phyloP scores from a whole-genome alignment of 2,113 vertebrate genomes.

The Pseudois nayaur region DNA sequence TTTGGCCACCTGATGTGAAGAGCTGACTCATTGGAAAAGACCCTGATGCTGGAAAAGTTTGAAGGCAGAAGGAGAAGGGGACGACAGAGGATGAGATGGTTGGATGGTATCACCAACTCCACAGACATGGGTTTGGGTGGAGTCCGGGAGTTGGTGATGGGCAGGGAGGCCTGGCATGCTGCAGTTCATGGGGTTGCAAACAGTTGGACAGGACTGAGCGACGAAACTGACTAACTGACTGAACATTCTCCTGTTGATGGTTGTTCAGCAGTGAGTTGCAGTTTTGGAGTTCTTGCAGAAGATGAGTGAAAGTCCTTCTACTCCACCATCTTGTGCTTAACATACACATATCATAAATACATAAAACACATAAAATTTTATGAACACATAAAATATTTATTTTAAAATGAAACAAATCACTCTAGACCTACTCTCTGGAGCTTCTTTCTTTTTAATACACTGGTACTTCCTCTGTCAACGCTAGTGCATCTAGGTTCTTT shows the following conservation, averaged over 20 bases:
- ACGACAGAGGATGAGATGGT: no score
- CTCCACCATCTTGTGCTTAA: not conserved
- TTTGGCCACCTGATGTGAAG: no score
- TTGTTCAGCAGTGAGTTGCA: not conserved
- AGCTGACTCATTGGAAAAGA: no score
- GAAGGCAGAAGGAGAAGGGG: no score
- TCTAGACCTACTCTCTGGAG: not conserved
- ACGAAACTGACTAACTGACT: no score
- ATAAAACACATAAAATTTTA: not conserved
- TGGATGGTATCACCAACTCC: no score
- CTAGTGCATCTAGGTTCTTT: not conserved
- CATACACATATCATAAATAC: not conserved
- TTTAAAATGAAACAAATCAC: not conserved
- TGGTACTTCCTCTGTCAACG: not conserved
- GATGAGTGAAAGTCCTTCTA: not conserved
- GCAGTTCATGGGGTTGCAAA: no score
- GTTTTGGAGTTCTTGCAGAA: not conserved
- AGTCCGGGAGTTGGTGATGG: fast-evolving
- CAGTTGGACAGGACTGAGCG: no score
- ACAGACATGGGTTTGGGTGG: no score
- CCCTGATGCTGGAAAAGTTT: no score
- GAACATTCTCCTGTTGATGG: not conserved
- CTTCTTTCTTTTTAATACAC: not conserved
- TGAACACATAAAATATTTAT: not conserved
- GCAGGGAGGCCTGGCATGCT: no score